phyloP scores from a whole-genome alignment of 2,113 vertebrate species.

The Bos javanicus region DNA sequence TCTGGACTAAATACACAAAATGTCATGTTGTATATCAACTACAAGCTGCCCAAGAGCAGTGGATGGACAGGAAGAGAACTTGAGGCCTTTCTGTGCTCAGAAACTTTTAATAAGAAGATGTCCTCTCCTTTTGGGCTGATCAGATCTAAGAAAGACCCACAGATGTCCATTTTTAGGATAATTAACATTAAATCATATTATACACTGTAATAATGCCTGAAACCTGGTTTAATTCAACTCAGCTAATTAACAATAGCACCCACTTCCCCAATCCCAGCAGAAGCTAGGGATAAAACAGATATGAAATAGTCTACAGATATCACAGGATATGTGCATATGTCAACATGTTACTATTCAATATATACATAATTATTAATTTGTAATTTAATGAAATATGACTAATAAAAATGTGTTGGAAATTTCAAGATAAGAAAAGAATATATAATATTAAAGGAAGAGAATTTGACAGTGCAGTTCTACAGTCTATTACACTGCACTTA shows the following conservation, averaged over 20 bases:
- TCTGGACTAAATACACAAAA: background rate
- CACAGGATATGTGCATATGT: background rate
- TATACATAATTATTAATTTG: background rate
- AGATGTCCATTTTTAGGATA: background rate
- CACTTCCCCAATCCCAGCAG: background rate
- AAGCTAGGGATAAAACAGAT: background rate
- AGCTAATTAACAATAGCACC: background rate
- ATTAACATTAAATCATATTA: background rate
- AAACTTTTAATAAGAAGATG: background rate
- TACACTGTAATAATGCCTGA: background rate
- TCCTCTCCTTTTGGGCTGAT: background rate
- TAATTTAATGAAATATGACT: background rate
- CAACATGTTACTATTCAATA: background rate
- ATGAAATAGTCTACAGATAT: background rate
- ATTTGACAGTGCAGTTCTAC: too few species aligned
- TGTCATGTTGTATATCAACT: background rate
- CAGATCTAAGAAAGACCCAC: background rate
- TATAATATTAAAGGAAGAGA: background rate
- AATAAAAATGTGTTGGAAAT: background rate
- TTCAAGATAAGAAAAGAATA: constrained; percentile 3
- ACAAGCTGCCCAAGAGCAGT: background rate
- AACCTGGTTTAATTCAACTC: background rate
- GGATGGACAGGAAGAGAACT: background rate
- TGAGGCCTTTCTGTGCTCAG: background rate
- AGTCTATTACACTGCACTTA: background rate